Percentiles rank a stretch among this genome's conserved stretches.
phyloP scores from a whole-genome alignment of 2,113 vertebrate genomes.

The Rana temporaria region DNA sequence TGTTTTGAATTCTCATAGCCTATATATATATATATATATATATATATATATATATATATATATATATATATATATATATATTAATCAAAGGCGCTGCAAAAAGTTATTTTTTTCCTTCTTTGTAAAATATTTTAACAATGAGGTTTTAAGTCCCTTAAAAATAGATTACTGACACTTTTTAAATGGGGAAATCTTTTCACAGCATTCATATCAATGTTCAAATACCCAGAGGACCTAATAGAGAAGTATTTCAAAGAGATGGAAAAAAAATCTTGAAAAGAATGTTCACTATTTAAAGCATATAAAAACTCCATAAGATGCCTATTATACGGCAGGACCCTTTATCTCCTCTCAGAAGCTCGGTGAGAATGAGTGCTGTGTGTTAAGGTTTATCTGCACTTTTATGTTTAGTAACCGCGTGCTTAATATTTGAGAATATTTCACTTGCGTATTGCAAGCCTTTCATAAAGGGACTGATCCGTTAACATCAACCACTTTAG shows the following conservation, averaged over 20 bases:
- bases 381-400: slow-evolving; percentile 78
- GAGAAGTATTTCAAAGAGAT: slow-evolving; percentile 51
- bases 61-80: background rate
- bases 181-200: slow-evolving; percentile 41
- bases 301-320: slow-evolving; percentile 72
- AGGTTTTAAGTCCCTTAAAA: slow-evolving; percentile 62
- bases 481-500: slow-evolving; percentile 78
- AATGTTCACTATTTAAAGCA: slow-evolving; percentile 73
- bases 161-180: slow-evolving; percentile 35
- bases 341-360: slow-evolving; percentile 77
- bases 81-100: background rate
- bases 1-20: slow-evolving; percentile 5
- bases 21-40: background rate
- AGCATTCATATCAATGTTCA: slow-evolving; percentile 35
- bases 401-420: slow-evolving; percentile 77
- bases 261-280: slow-evolving; percentile 62
- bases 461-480: slow-evolving; percentile 80
- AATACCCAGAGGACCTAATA: slow-evolving; percentile 50
- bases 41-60: background rate
- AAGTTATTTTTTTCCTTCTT: slow-evolving; percentile 31
- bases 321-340: slow-evolving; percentile 67
- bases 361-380: slow-evolving; percentile 69
- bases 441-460: slow-evolving; percentile 78
- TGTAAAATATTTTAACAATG: slow-evolving; percentile 39
- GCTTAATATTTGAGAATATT: slow-evolving; percentile 74